phyloP scores from a whole-genome alignment of 2,113 vertebrate genomes.

The Proteles cristata region DNA sequence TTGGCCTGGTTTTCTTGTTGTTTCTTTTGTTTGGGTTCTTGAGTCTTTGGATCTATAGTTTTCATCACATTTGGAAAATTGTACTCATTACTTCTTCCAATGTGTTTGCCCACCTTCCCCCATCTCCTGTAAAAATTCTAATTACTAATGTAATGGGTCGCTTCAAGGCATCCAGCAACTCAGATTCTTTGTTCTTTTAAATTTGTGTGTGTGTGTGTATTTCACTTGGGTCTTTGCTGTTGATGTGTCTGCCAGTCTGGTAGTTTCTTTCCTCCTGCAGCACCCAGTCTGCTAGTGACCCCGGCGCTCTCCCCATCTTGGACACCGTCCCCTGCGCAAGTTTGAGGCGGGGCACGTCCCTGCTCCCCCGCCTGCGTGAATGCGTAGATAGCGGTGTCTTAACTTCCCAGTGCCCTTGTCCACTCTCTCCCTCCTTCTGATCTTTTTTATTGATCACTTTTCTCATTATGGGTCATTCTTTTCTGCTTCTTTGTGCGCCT shows the following conservation, averaged over 20 bases:
- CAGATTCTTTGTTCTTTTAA: background rate
- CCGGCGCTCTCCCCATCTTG: background rate
- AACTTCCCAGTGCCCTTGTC: background rate
- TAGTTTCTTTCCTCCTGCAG: background rate
- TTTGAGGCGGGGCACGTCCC: too few relatives aligned
- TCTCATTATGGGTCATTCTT: background rate
- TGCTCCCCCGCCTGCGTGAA: too few relatives aligned
- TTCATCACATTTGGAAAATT: background rate
- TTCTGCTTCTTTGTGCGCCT: background rate
- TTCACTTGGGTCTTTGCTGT: background rate
- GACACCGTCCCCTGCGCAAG: background rate
- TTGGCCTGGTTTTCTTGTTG: background rate
- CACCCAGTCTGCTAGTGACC: background rate
- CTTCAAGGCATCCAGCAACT: background rate
- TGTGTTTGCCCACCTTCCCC: slow-evolving; percentile 9
- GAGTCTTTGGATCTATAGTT: background rate
- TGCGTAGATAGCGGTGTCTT: accelerated
- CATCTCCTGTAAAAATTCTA: background rate
- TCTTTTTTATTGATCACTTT: background rate
- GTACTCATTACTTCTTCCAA: background rate
- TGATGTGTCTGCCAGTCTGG: accelerated
- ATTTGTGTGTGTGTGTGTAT: background rate
- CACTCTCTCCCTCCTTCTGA: background rate
- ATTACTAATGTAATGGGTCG: accelerated
- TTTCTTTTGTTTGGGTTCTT: background rate